These are phyloP conservation scores for Phodopus roborovskii DNA, from an alignment of 2,113 vertebrate species.

Conservation along the genomic window DNA sequence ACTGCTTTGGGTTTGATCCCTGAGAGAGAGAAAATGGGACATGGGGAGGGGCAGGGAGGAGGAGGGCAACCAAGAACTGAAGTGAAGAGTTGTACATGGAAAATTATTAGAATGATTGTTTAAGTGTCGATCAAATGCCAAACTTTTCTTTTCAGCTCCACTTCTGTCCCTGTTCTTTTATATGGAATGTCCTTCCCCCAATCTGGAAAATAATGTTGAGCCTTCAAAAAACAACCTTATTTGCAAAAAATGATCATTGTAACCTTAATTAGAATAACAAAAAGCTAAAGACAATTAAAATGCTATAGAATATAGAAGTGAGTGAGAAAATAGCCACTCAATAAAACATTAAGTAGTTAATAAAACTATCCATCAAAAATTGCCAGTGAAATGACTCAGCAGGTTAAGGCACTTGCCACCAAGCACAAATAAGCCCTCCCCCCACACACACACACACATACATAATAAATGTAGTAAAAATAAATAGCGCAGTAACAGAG, in stretches of 20 bases:
- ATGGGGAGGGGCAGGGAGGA: not conserved
- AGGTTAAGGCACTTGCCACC: not conserved
- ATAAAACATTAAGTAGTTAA: constrained; percentile 38
- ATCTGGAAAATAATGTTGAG: not conserved
- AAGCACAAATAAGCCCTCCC: too few relatives aligned
- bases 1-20: not conserved
- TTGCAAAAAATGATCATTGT: constrained; percentile 17
- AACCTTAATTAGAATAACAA: constrained; percentile 32
- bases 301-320: constrained; percentile 23
- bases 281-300: constrained; percentile 22
- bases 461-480: not conserved
- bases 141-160: not conserved
- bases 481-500: not conserved
- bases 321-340: constrained; percentile 26
- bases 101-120: constrained; percentile 9
- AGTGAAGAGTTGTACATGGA: not conserved
- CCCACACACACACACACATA: too few relatives aligned
- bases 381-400: not conserved
- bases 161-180: not conserved
- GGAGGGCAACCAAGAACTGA: not conserved
- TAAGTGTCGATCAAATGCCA: not conserved
- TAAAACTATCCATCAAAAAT: constrained; percentile 51
- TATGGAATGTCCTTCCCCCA: not conserved
- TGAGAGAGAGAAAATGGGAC: not conserved
- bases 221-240: not conserved